Evolutionary conservation across 2,113 vertebrate genomes (phyloP).

Genomic region (Microcebus lehilahytsara): DNA sequence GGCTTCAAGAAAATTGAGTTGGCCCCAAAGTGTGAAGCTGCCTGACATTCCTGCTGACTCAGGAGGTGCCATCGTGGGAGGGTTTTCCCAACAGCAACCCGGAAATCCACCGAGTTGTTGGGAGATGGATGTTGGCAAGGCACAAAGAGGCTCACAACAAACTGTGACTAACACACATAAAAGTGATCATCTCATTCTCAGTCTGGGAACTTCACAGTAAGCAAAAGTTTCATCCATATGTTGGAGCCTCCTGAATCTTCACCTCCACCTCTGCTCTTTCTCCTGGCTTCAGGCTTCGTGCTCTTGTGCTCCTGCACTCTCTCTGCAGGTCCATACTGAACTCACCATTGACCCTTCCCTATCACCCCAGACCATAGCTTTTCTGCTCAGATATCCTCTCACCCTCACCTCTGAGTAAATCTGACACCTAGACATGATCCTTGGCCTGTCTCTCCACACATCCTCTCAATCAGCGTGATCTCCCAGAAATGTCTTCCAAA

Average conservation of each 20-base stretch:
- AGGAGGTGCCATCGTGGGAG: neutral
- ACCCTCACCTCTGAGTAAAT: neutral
- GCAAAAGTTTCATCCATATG: neutral
- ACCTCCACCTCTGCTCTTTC: neutral
- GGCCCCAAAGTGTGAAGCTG: neutral
- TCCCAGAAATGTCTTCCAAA: neutral
- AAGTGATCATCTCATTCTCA: neutral
- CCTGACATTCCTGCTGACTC: neutral
- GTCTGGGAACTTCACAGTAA: neutral
- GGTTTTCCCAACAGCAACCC: neutral
- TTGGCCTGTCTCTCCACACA: neutral
- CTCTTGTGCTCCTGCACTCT: too few relatives aligned
- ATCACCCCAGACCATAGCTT: neutral
- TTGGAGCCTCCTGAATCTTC: neutral
- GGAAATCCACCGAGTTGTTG: neutral
- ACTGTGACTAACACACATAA: slow-evolving; percentile 47
- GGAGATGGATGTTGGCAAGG: neutral
- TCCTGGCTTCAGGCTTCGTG: fast-evolving
- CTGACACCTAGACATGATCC: neutral
- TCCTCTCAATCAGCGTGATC: neutral
- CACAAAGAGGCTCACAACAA: neutral
- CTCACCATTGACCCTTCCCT: too few relatives aligned
- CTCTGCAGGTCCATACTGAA: neutral
- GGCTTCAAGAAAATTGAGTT: neutral
- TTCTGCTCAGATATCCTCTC: neutral